Evolutionary conservation across 2,888 invertebrate species (phyloP), one percentile per base, ranked within the genome.

Genomic region (Pterostichus madidus): DNA sequence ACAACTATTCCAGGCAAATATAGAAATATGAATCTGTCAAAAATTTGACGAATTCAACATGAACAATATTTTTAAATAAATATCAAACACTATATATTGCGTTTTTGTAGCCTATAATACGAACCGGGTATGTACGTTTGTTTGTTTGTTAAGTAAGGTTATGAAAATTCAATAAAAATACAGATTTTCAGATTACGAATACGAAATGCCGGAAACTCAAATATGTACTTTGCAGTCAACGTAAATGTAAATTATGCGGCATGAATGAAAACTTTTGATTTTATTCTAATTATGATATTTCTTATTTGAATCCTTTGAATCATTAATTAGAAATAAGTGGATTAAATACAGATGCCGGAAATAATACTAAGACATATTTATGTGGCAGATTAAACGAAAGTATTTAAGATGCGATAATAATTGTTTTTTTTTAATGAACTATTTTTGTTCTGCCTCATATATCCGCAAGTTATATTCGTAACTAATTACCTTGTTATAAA

Each of bases 301-400:
- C 32, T 64, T 64, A 64, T 35, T 64, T 64, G 32, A 64, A 35
- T 32, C 8, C 0, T 8, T 39, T 39, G 5, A 1, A 8, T 3
- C 49, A 2, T n/a, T 64, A 64, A 64, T 64, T 64, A 64, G 35
- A 64, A 64, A 35, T 24, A 59, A 64, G 32, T 64, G 64, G 64
- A 64, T 64, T 13, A 64, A 64, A 64, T 17, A 13, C n/a, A 64
- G 0, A 64, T 64, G 64, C 64, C 64, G 64, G 64, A 64, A 64
- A 64, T 35, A 35, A 64, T 64, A 64, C 11, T n/a, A n/a, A n/a
- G 35, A 3, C 32, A n/a, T 39, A 32, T 35, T 64, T 64, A 64
- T 64, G 64, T 39, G 64, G 13, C 35, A n/a, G 32, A 49, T 64
- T 35, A 64, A 35, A 39, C 11, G 35, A 64, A 64, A 64, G 64